Percentiles rank a stretch among this genome's conserved stretches.
Conservation (phyloP, 2,888 invertebrate species). For the Chouioia cunea region DNA sequence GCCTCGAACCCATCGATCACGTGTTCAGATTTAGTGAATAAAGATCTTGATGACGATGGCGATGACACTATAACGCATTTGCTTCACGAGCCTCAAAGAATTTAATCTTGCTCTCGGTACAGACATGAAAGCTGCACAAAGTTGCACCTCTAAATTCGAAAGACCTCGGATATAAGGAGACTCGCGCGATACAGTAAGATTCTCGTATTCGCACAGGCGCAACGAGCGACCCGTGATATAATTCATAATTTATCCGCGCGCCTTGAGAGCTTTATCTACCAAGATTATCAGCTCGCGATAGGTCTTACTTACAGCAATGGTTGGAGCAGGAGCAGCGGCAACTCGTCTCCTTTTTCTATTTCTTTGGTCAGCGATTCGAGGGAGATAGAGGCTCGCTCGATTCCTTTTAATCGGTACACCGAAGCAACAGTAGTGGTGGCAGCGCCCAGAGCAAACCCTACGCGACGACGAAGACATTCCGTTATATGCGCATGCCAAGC, state of each 20-base stretch:
- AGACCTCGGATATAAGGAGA: too few species aligned
- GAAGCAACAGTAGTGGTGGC: not conserved
- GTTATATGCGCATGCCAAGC: constrained; percentile 22
- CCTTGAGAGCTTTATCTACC: constrained; percentile 17
- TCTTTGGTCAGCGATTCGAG: constrained; percentile 14
- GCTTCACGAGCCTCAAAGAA: too few species aligned
- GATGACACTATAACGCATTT: too few species aligned
- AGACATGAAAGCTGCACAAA: too few species aligned
- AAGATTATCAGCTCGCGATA: constrained; percentile 35
- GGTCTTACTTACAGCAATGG: constrained; percentile 17
- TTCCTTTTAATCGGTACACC: constrained; percentile 34
- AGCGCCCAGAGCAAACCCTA: not conserved
- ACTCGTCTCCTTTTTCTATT: constrained; percentile 4
- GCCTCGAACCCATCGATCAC: too few species aligned
- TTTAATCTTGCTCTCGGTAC: too few species aligned
- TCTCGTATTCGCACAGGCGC: too few species aligned
- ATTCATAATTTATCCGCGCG: constrained; percentile 40
- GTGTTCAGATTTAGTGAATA: too few species aligned
- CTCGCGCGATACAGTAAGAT: too few species aligned
- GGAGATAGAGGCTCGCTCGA: constrained; percentile 11
- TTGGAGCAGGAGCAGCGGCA: not conserved
- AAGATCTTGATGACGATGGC: too few species aligned
- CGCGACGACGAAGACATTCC: constrained; percentile 5
- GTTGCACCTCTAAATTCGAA: too few species aligned
- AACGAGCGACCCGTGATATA: too few species aligned